Evolutionary conservation across 2,888 invertebrate species (phyloP).

Genomic region (Heliconius charithonia): DNA sequence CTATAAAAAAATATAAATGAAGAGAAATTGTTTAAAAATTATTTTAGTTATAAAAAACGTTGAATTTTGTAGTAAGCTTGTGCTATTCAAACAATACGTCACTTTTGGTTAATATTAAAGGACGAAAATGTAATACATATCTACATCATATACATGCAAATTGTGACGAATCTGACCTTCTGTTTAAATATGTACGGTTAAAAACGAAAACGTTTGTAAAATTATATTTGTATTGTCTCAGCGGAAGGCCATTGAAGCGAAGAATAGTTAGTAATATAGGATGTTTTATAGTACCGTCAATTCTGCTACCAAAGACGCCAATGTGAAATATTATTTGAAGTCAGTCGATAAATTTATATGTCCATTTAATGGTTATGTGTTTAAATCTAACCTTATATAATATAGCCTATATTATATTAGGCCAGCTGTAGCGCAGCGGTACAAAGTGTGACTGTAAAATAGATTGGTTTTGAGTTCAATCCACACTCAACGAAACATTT

Average conservation of each 20-base stretch:
- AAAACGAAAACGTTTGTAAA: not conserved
- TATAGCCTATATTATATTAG: not conserved
- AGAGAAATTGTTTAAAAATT: too few species aligned
- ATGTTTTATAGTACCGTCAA: not conserved
- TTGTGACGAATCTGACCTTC: not conserved
- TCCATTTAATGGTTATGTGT: not conserved
- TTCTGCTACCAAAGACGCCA: not conserved
- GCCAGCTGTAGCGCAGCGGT: too few species aligned
- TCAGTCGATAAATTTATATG: not conserved
- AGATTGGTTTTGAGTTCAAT: too few species aligned
- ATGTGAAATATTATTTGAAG: not conserved
- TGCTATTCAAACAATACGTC: not conserved
- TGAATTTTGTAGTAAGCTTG: not conserved
- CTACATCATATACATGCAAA: not conserved
- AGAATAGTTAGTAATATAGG: not conserved
- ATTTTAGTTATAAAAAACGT: not conserved
- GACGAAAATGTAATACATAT: not conserved
- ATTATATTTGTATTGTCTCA: slow-evolving; percentile 2
- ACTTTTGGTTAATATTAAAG: not conserved
- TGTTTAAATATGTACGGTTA: slow-evolving; percentile 6
- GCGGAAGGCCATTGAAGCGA: not conserved
- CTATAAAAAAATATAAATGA: too few species aligned
- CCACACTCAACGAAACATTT: too few species aligned
- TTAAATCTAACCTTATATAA: not conserved
- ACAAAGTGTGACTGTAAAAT: too few species aligned